Percentiles rank a stretch among this genome's conserved stretches.
Evolutionary conservation across 2,113 vertebrate genomes (phyloP).

Genomic region (Oreocharis arfaki): DNA sequence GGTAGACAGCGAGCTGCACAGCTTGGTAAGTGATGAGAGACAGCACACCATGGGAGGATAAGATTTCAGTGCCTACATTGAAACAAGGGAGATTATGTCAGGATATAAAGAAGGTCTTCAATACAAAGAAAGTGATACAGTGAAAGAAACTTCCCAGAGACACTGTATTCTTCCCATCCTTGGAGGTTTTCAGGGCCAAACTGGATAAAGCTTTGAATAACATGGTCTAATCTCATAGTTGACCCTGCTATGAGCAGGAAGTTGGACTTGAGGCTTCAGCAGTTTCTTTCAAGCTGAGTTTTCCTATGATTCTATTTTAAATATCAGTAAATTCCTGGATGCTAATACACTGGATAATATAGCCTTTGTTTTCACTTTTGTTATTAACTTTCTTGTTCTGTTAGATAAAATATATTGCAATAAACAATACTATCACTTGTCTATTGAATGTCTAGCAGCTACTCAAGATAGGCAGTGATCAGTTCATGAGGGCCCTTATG

Average conservation of each 20-base stretch:
- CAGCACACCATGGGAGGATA: background rate
- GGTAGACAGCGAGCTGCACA: background rate
- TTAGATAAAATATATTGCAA: background rate
- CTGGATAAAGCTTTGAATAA: background rate
- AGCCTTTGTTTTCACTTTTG: background rate
- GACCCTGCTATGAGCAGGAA: background rate
- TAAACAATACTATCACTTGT: background rate
- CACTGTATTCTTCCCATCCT: background rate
- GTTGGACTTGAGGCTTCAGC: background rate
- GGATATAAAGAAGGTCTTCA: background rate
- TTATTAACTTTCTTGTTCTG: background rate
- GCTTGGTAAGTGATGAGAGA: background rate
- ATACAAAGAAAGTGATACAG: background rate
- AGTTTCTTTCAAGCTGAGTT: background rate
- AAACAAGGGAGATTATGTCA: background rate
- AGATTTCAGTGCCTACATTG: background rate
- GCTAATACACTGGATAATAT: background rate
- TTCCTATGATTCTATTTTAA: background rate
- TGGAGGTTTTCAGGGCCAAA: background rate
- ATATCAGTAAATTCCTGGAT: background rate
- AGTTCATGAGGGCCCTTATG: background rate
- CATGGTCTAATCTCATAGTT: background rate
- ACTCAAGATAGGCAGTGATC: background rate
- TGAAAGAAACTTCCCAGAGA: background rate
- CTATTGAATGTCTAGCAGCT: background rate